Base-by-base conservation (phyloP, 2,888 invertebrate genomes). In the Eristalinus sepulchralis region DNA sequence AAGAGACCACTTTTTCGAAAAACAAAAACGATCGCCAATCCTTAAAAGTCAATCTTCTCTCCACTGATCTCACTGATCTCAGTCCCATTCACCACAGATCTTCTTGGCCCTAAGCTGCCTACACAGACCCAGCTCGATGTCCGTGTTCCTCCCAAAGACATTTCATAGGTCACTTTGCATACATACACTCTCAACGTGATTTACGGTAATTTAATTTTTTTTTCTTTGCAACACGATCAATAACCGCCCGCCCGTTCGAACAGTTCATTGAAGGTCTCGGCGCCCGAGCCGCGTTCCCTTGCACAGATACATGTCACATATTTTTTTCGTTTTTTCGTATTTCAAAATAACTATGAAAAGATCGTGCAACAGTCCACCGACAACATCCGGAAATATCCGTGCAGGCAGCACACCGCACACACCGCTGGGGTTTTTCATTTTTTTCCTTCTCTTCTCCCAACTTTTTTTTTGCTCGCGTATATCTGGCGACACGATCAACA, bases 371-470 rank as follows among this genome's bases (percentile, higher is more conserved):
- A 62, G 73, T 73, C 68, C 82, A 73, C 55, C 73, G 63, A 68
- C 71, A 77, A 85, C 81, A 85, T 85, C 81, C 85, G 82, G 85
- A 85, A 82, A 85, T 78, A 85, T 85, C 82, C 81, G 63, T 82
- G 57, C 57, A 24, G 24, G 10, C 57, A 57, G 57, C 47, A 47
- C 11, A 47, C 11, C 57, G 68, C 77, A 64, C 63, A 80, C 76
- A 71, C 57, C 66, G 57, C 72, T 31, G 20, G 22, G 36, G 11
- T 39, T 22, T 64, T 64, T 24, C n/a, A n/a, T 53, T 55, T 53
- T 57, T 39, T 33, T 39, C n/a, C n/a, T 64, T 59, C 59, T 24
- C 47, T n/a, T 47, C 33, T 34, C 13, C 27, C 5, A 3, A 27
- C 27, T 1, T 47, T 47, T 47, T 17, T 47, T 47, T 17, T 47